Conservation (phyloP, 2,113 vertebrate genomes). For the Chaetops frenatus region DNA sequence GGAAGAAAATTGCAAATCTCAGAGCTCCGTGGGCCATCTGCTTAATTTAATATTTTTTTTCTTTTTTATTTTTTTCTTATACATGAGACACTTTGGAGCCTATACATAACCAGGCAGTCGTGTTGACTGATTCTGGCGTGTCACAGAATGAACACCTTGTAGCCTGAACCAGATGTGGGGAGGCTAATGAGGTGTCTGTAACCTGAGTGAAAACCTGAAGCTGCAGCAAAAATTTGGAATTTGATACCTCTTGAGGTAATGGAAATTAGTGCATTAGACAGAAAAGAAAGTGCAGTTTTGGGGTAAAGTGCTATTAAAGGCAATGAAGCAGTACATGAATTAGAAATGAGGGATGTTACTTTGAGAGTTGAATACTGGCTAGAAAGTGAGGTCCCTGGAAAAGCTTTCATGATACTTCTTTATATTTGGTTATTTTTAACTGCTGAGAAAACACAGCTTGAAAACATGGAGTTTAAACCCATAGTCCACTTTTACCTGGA, state of each 20-base stretch:
- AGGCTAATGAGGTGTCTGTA: conserved; percentile 42
- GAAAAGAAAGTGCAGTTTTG: neutral
- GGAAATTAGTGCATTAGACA: conserved; percentile 53
- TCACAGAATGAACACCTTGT: neutral
- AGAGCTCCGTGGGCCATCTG: neutral
- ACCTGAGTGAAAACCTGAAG: conserved; percentile 36
- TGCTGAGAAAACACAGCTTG: neutral
- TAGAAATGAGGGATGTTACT: neutral
- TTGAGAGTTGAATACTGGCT: neutral
- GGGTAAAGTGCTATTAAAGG: neutral
- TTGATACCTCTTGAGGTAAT: conserved; percentile 54
- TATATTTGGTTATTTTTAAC: neutral
- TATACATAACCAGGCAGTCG: neutral
- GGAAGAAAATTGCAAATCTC: conserved; percentile 2
- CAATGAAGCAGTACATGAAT: neutral
- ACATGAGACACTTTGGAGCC: neutral
- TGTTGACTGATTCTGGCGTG: neutral
- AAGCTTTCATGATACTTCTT: neutral
- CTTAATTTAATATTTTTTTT: neutral
- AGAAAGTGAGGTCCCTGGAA: neutral
- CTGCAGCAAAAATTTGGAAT: conserved; percentile 24
- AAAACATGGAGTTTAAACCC: neutral
- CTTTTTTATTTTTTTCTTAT: neutral
- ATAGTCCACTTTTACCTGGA: neutral
- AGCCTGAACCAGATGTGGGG: conserved; percentile 11